phyloP scores from a whole-genome alignment of 2,888 invertebrate genomes.

The Taenaris catops region DNA sequence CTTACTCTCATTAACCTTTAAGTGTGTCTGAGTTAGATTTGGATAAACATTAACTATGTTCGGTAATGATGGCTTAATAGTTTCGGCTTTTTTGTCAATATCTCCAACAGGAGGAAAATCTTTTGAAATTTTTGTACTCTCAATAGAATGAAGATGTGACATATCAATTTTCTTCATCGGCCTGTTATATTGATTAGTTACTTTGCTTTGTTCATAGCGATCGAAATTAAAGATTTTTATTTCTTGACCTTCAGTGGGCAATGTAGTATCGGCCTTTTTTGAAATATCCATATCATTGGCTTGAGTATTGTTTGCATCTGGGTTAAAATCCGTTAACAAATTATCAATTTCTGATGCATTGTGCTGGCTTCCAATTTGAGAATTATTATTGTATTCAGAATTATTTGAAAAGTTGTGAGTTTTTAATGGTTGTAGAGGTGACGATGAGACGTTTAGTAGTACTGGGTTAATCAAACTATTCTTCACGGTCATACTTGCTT shows the following conservation, averaged over 20 bases:
- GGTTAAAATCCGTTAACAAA: slow-evolving; percentile 57
- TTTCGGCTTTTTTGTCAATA: slow-evolving; percentile 44
- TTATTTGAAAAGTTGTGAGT: slow-evolving; percentile 65
- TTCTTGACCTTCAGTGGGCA: slow-evolving; percentile 51
- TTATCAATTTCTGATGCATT: slow-evolving; percentile 58
- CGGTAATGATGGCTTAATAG: slow-evolving; percentile 46
- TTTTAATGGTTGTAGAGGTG: slow-evolving; percentile 68
- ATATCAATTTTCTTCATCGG: slow-evolving; percentile 66
- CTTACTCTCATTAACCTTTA: slow-evolving; percentile 65
- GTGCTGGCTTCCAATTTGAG: slow-evolving; percentile 53
- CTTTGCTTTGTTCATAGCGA: slow-evolving; percentile 70
- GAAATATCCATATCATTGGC: slow-evolving; percentile 39
- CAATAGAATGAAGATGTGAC: slow-evolving; percentile 65
- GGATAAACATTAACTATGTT: slow-evolving; percentile 71
- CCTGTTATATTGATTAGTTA: slow-evolving; percentile 48
- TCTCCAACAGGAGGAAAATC: slow-evolving; percentile 55
- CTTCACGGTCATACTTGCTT: slow-evolving; percentile 42
- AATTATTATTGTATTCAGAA: slow-evolving; percentile 64
- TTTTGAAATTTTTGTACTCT: slow-evolving; percentile 71
- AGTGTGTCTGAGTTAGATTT: slow-evolving; percentile 68
- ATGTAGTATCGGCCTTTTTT: slow-evolving; percentile 35
- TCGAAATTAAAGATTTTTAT: slow-evolving; percentile 76
- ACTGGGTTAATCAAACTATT: slow-evolving; percentile 59
- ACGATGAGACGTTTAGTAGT: slow-evolving; percentile 65
- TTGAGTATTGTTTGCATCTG: slow-evolving; percentile 39